Base-by-base conservation (phyloP, 2,797 vertebrate species). In the Acridotheres tristis region DNA sequence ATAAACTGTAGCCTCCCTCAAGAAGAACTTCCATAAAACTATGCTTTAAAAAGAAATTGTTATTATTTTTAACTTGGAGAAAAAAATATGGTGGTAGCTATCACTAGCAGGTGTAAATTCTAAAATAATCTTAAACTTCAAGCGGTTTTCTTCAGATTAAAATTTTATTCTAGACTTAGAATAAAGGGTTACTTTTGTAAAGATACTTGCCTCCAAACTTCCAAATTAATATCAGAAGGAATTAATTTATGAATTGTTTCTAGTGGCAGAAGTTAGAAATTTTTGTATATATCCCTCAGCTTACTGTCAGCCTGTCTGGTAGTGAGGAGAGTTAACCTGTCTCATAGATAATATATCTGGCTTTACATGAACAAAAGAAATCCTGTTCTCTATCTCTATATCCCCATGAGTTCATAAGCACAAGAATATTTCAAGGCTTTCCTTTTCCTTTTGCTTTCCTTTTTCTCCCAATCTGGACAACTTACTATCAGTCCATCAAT, bases 291-390 rank as follows among this genome's bases (percentile, higher is more conserved):
- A 42, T 43, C 36, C 45, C 10, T 51, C 14, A 1, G 14, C 6
- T 20, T 6, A 5, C 29, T 74, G 6, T 23, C 53, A 61, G 4
- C 29, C 16, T 78, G 23, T 18, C 40, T 67, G 10, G 8, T n/a
- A 75, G 13, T 17, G 11, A 72, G 25, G 18, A 75, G 8, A 65
- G 11, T 58, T 40, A 76, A 76, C 15, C 3, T 73, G 18, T 53
- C 36, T 32, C 7, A 14, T 11, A 45, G 11, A 11, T 48, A 43
- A 55, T 16, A 6, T n/a, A 51, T 32, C 27, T 69, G 20, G 9
- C 5, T 93, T 75, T 83, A 48, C n/a, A 63, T 9, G 38, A 87
- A 90, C 53, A 93, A 87, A 91, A 92, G 48, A 83, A 92, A 89
- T 85, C 22, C 16, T 62, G 11, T 43, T 65, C 36, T 15, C 4